Percentiles rank a stretch among this genome's conserved stretches.
These are phyloP conservation scores for Falco peregrinus DNA, from an alignment of 2,797 vertebrate species.

Conservation along the genomic window DNA sequence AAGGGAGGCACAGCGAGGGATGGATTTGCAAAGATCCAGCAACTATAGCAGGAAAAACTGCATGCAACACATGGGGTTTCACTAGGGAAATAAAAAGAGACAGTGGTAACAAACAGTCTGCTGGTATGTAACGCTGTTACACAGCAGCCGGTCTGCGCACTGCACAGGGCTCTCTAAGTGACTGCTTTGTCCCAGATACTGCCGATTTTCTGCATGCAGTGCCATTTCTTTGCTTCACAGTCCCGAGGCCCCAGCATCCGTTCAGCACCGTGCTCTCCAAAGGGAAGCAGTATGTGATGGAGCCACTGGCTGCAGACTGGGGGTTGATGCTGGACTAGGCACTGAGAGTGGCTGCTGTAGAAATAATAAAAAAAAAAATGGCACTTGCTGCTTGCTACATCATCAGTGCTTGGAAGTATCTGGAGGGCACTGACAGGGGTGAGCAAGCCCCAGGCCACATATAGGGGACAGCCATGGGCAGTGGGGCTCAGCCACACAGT, in stretches of 20 bases:
- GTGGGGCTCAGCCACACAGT: background rate
- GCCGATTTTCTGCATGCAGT: background rate
- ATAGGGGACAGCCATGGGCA: background rate
- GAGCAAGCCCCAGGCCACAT: background rate
- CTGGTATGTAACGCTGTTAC: background rate
- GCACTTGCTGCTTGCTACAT: background rate
- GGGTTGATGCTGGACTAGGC: background rate
- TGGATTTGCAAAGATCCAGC: background rate
- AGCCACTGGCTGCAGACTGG: accelerated
- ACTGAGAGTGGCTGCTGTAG: background rate
- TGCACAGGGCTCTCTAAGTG: background rate
- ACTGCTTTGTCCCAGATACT: background rate
- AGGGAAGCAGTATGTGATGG: accelerated
- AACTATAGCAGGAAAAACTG: background rate
- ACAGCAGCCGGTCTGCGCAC: background rate
- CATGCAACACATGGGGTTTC: accelerated
- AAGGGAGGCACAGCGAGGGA: background rate
- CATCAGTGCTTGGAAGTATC: background rate
- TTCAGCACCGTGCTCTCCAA: background rate
- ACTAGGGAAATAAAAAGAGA: background rate
- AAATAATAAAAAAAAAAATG: background rate
- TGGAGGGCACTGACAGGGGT: background rate
- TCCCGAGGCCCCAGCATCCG: background rate
- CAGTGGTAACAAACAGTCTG: background rate
- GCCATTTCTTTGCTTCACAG: background rate